Percentiles rank a stretch among this genome's conserved stretches.
Conservation (phyloP, 1,140 invertebrate species). For the Drosophila tropicalis region DNA sequence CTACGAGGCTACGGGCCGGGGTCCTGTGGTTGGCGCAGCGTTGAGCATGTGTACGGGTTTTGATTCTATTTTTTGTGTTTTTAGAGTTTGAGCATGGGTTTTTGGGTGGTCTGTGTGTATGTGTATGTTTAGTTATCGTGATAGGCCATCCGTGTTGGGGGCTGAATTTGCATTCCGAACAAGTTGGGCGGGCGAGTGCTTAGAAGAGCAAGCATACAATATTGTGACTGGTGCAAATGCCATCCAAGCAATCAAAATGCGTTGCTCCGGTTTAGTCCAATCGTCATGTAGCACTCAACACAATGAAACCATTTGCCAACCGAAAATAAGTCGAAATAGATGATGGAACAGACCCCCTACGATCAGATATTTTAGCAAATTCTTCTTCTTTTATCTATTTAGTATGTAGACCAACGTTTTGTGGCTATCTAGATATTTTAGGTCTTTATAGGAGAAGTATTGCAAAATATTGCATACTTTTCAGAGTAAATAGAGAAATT, state of each 20-base stretch:
- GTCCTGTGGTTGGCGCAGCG: conserved; percentile 42
- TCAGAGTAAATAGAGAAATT: no score
- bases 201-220: conserved; percentile 39
- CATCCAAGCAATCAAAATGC: conserved; percentile 8
- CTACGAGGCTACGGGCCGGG: conserved; percentile 7
- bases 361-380: no score
- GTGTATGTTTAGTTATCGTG: conserved; percentile 68
- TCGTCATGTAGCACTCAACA: not conserved
- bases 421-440: no score
- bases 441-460: no score
- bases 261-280: conserved; percentile 6
- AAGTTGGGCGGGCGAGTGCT: conserved; percentile 32
- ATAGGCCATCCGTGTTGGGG: conserved; percentile 54
- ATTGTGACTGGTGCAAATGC: conserved; percentile 11
- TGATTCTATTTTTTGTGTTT: not conserved
- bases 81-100: not conserved
- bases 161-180: conserved; percentile 64
- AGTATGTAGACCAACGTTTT: no score
- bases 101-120: not conserved
- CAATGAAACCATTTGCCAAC: not conserved
- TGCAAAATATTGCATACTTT: no score
- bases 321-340: not conserved
- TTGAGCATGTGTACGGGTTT: conserved; percentile 32
- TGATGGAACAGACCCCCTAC: no score
- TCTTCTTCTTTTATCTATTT: no score